Evolutionary conservation across 2,113 vertebrate species (phyloP).

Genomic region (Naja naja): DNA sequence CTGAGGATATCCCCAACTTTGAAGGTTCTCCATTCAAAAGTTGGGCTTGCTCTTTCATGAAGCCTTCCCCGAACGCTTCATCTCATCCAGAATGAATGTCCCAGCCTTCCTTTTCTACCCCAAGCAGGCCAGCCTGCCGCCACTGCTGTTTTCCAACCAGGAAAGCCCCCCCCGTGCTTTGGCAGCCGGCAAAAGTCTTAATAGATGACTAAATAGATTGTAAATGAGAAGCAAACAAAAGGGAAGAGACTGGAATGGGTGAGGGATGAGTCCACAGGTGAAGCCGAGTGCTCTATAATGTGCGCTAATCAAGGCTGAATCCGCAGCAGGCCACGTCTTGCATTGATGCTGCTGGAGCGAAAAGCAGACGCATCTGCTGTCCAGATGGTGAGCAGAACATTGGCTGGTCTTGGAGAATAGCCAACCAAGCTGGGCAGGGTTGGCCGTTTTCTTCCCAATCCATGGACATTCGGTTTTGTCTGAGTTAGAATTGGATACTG

Average conservation of each 20-base stretch:
- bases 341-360: conserved; percentile 31
- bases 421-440: conserved; percentile 11
- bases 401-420: conserved; percentile 35
- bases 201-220: conserved; percentile 48
- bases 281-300: conserved; percentile 45
- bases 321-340: conserved; percentile 38
- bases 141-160: conserved; percentile 16
- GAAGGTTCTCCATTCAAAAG: neutral
- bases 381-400: conserved; percentile 35
- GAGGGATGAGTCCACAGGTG: conserved; percentile 45
- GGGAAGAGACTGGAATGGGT: neutral
- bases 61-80: neutral
- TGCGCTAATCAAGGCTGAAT: conserved; percentile 53
- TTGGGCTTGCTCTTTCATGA: neutral
- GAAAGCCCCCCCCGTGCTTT: conserved; percentile 28
- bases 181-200: conserved; percentile 60
- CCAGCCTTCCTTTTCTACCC: conserved; percentile 32
- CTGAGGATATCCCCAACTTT: neutral
- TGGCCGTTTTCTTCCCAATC: conserved; percentile 35
- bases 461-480: conserved; percentile 38
- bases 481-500: conserved; percentile 45
- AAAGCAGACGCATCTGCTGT: neutral
- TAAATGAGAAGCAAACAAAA: conserved; percentile 64
- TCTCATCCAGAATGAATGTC: conserved; percentile 43
- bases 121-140: conserved; percentile 47